phyloP scores from a whole-genome alignment of 1,140 invertebrate genomes.

The Notospermus geniculatus region DNA sequence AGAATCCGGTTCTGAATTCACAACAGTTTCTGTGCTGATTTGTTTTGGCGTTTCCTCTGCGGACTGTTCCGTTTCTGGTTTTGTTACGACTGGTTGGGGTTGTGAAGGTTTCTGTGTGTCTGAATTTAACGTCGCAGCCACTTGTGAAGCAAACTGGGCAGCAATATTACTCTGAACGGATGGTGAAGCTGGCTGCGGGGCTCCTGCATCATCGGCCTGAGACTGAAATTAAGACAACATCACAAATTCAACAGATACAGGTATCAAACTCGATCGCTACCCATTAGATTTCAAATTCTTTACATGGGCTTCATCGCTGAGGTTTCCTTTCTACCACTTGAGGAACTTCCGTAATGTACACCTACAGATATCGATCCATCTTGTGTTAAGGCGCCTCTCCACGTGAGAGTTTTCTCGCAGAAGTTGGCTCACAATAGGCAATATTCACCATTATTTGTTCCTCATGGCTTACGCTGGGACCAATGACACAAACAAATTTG shows the following conservation, averaged over 20 bases:
- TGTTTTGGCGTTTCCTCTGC: not conserved
- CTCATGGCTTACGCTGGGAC: too few species aligned
- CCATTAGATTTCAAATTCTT: too few species aligned
- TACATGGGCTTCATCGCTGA: too few species aligned
- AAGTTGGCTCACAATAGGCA: too few species aligned
- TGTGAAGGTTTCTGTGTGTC: conserved; percentile 19
- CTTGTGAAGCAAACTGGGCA: conserved; percentile 43
- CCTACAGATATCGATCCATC: too few species aligned
- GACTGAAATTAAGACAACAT: conserved; percentile 11
- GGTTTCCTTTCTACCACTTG: too few species aligned
- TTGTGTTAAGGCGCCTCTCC: too few species aligned
- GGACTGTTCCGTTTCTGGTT: conserved; percentile 1
- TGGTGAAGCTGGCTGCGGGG: conserved; percentile 13
- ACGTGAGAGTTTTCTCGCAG: too few species aligned
- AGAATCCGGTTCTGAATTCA: not conserved
- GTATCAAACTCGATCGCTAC: too few species aligned
- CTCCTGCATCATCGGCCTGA: conserved; percentile 7
- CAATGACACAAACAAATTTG: too few species aligned
- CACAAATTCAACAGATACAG: not conserved
- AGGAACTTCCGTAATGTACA: too few species aligned
- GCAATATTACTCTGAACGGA: conserved; percentile 27
- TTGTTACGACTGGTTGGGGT: conserved; percentile 19
- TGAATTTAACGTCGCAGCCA: conserved; percentile 37
- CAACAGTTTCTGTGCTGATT: not conserved
- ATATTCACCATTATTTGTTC: too few species aligned